A percentile compares a stretch with the other conserved stretches of the same genome.
phyloP scores from a whole-genome alignment of 2,888 invertebrate species.

The Chymomyza caudatula region DNA sequence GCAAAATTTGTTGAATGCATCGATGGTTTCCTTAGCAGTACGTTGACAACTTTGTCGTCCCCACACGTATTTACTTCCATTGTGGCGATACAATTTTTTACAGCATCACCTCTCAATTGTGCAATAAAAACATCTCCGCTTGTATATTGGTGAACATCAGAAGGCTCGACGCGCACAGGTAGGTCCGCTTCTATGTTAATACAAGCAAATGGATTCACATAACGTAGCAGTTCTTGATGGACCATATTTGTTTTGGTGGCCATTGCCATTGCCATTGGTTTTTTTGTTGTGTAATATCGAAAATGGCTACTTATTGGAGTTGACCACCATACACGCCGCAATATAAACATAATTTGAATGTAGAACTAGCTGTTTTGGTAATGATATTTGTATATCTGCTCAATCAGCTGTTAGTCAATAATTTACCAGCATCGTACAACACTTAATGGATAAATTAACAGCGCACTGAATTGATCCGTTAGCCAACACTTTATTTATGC shows the following conservation, averaged over 20 bases:
- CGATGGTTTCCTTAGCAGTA: slow-evolving; percentile 41
- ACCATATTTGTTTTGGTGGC: slow-evolving; percentile 38
- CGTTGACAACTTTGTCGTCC: slow-evolving; percentile 56
- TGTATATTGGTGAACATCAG: slow-evolving; percentile 63
- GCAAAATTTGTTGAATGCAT: slow-evolving; percentile 36
- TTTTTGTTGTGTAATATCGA: slow-evolving; percentile 51
- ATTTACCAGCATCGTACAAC: not conserved
- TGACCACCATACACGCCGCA: slow-evolving; percentile 39
- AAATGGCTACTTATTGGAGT: slow-evolving; percentile 21
- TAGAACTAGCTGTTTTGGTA: slow-evolving; percentile 26
- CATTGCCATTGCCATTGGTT: slow-evolving; percentile 21
- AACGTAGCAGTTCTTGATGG: slow-evolving; percentile 65
- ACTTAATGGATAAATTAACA: not conserved
- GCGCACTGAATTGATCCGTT: not conserved
- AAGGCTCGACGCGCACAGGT: slow-evolving; percentile 50
- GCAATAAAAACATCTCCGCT: slow-evolving; percentile 67
- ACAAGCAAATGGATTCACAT: slow-evolving; percentile 60
- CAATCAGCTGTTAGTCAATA: slow-evolving; percentile 9
- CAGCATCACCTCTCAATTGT: slow-evolving; percentile 56
- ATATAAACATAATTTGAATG: slow-evolving; percentile 44
- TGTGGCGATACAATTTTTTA: slow-evolving; percentile 52
- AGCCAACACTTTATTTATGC: slow-evolving; percentile 49
- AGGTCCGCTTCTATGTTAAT: slow-evolving; percentile 67
- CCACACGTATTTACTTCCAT: slow-evolving; percentile 52
- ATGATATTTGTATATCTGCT: not conserved